Evolutionary conservation across 92 coral and sea anemone species (phyloP), one percentile per base, ranked within the genome.

Genomic region (Actinernus sp.): DNA sequence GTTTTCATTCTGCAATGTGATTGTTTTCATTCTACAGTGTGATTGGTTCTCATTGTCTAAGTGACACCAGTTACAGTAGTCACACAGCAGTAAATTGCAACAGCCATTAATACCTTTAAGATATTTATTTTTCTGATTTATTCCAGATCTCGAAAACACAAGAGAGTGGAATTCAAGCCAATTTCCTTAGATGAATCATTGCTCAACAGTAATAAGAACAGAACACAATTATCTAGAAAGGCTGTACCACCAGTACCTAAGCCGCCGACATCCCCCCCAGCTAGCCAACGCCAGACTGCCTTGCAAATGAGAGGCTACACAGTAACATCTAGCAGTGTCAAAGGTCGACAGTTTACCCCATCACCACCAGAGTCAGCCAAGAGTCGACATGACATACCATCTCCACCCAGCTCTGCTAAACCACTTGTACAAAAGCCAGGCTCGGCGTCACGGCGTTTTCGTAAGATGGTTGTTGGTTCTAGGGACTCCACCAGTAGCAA

Each of bases 351-450:
- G 44, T 65, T 79, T 31, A 68, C 85, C 19, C 80, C 88, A 0
- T 79, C 85, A 3, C 91, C 96, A 3, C 88, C 94, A 21, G 63
- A 66, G 14, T 79, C 89, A 16, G 80, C 86, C 24, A 61, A 57
- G 54, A 61, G 43, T 1, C 63, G 60, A n/a, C 49, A 46, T 12
- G 44, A 61, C 26, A 68, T 86, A 14, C 98, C 98, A 3, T 90
- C 98, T 16, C 98, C 98, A 37, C 98, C 98, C 7, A 83, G 60
- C 39, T 93, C 98, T 20, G 97, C 89, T 34, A 84, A 83, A 58
- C 57, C 86, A 33, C 78, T 63, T 44, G 30, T 25, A 24, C 71
- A 31, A 46, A 84, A 89, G 60, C 94, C 94, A 4, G 73, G 76
- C 17, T 74, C 98, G 5, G 89, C 95, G n/a, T 45, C 52, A 4